phyloP scores from a whole-genome alignment of 2,888 invertebrate genomes.

The Amorpha juglandis region DNA sequence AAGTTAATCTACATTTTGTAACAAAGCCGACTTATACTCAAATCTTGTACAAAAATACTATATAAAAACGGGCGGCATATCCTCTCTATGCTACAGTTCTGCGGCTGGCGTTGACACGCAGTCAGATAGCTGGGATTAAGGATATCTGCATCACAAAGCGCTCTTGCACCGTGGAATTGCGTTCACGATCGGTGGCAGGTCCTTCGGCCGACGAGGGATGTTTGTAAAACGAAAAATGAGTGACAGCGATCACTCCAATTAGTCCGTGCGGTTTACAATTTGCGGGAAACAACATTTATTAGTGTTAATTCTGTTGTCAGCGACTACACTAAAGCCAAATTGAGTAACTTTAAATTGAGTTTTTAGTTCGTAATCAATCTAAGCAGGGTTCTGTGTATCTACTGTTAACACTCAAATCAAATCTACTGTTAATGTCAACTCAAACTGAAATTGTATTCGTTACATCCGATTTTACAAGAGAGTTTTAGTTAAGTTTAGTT shows the following conservation, averaged over 20 bases:
- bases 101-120: slow-evolving; percentile 77
- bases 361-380: too few species aligned
- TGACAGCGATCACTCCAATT: slow-evolving; percentile 5
- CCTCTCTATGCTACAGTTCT: slow-evolving; percentile 24
- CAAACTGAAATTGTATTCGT: too few species aligned
- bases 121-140: slow-evolving; percentile 79
- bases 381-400: too few species aligned
- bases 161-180: slow-evolving; percentile 47
- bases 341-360: too few species aligned
- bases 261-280: slow-evolving; percentile 18
- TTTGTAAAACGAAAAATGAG: slow-evolving; percentile 19
- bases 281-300: not conserved
- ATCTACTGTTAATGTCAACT: too few species aligned
- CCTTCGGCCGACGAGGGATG: slow-evolving; percentile 11
- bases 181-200: slow-evolving; percentile 29
- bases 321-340: too few species aligned
- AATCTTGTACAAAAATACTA: not conserved
- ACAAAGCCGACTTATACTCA: too few species aligned
- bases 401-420: too few species aligned
- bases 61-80: not conserved
- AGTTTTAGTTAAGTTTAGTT: too few species aligned
- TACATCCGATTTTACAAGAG: too few species aligned
- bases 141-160: slow-evolving; percentile 82
- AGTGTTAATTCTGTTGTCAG: too few species aligned
- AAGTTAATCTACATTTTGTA: too few species aligned